Evolutionary conservation across 2,888 invertebrate species (phyloP), one percentile per base, ranked within the genome.

Genomic region (Ectemnius lituratus): DNA sequence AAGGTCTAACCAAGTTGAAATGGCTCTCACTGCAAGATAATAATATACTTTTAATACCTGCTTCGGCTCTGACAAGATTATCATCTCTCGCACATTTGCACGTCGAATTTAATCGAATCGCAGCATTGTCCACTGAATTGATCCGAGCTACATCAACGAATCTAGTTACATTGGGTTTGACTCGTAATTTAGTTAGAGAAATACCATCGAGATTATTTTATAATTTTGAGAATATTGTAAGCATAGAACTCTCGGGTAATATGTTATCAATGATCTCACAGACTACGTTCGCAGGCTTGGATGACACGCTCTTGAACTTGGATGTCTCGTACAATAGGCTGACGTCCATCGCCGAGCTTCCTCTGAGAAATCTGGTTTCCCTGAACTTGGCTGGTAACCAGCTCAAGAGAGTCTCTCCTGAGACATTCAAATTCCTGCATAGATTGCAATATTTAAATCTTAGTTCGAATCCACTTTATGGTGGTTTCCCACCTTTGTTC

Each of bases 101-200:
- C 86, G 91, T 97, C 75, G 97, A 97, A 80, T 97, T 95, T 89
- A 98, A 98, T 90, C 93, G 97, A 80, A 96, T 98, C 4, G 96
- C 97, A 0, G 97, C 97, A 0, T 90, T 97, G 58, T 96, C 97
- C 0, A 94, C 94, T 8, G 96, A 96, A 82, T 95, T 96, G 73
- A 92, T 97, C 0, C 92, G 94, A 73, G 94, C 96, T 0, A 93
- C 96, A 56, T 95, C 96, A 0, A 94, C 95, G 69, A 93, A 94
- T 86, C 81, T 91, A 78, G 94, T 95, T 0, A 94, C 94, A n/a
- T 91, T 98, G 67, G 94, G 95, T 0, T 91, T 98, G 45, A 95
- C 96, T 0, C 94, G 96, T 77, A 98, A 98, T 90, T 95, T 97
- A 2, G 96, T 98, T 49, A 93, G 97, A 63, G 97, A 97, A 91